A percentile compares a stretch with the other conserved stretches of the same genome.
Evolutionary conservation across 92 coral and sea anemone species (phyloP).

Genomic region (Epizoanthus fatuus): DNA sequence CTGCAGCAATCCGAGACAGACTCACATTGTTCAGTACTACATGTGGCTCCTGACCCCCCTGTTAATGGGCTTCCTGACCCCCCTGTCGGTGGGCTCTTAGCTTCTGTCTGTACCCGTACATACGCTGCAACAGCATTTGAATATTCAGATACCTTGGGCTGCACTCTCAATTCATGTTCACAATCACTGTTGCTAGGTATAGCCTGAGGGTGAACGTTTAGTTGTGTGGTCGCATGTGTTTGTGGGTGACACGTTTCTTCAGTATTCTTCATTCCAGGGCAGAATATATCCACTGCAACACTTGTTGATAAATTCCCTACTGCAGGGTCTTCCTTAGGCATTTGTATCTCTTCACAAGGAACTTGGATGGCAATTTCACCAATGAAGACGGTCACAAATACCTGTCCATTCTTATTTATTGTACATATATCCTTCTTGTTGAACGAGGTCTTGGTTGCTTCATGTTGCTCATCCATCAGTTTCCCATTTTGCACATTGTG

Average conservation of each 20-base stretch:
- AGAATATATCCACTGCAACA: neutral
- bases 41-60: neutral
- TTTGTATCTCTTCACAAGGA: slow-evolving; percentile 54
- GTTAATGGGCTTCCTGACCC: neutral
- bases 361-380: slow-evolving; percentile 90
- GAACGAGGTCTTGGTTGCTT: slow-evolving; percentile 5
- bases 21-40: slow-evolving; percentile 40
- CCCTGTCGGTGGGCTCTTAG: neutral
- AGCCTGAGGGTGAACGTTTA: neutral
- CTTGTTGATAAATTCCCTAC: neutral
- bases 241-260: neutral
- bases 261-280: neutral
- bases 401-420: slow-evolving; percentile 3
- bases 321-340: neutral
- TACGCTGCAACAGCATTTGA: no score
- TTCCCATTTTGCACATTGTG: no score
- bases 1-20: neutral
- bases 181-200: no score
- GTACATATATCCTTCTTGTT: neutral
- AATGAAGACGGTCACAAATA: slow-evolving; percentile 66
- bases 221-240: neutral
- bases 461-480: neutral
- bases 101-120: neutral
- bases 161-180: no score
- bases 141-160: no score